phyloP scores from a whole-genome alignment of 1,140 invertebrate genomes.

The Oscheius sp. region DNA sequence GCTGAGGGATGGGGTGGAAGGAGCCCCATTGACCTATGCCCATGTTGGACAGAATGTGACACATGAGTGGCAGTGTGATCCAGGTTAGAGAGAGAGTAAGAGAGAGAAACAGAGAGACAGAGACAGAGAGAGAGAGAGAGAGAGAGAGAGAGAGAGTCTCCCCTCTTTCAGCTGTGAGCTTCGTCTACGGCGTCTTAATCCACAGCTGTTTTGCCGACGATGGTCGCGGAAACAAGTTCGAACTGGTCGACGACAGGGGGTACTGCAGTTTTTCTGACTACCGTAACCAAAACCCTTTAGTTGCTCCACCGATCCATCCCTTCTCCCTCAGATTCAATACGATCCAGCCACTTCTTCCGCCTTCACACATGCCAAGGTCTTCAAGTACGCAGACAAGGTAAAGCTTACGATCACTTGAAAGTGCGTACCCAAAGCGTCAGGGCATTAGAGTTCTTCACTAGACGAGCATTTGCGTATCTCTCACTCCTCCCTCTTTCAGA shows the following conservation, averaged over 20 bases:
- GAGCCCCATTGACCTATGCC: slow-evolving; percentile 50
- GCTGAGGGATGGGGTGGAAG: slow-evolving; percentile 48
- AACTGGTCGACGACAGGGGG: slow-evolving; percentile 56
- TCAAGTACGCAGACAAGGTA: slow-evolving; percentile 61
- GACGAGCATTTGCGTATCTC: too few relatives aligned
- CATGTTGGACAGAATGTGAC: slow-evolving; percentile 56
- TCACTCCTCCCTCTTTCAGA: slow-evolving; percentile 5
- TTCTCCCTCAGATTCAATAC: slow-evolving; percentile 53
- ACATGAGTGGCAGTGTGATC: slow-evolving; percentile 52
- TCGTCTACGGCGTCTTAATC: slow-evolving; percentile 56
- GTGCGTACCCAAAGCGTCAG: not conserved
- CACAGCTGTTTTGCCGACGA: slow-evolving; percentile 60
- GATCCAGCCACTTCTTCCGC: slow-evolving; percentile 45
- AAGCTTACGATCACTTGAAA: too few relatives aligned
- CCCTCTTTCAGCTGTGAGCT: slow-evolving; percentile 45
- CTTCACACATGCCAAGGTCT: slow-evolving; percentile 53
- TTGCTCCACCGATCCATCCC: slow-evolving; percentile 46
- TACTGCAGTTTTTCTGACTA: slow-evolving; percentile 1
- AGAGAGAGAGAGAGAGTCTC: not conserved
- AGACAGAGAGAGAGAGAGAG: not conserved
- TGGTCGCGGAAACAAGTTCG: slow-evolving; percentile 57
- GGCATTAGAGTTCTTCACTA: too few relatives aligned
- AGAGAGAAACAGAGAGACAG: not conserved
- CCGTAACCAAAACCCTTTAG: slow-evolving; percentile 29
- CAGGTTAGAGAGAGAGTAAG: slow-evolving; percentile 37